phyloP scores from a whole-genome alignment of 2,113 vertebrate genomes.

The Oreotrochilus melanogaster region DNA sequence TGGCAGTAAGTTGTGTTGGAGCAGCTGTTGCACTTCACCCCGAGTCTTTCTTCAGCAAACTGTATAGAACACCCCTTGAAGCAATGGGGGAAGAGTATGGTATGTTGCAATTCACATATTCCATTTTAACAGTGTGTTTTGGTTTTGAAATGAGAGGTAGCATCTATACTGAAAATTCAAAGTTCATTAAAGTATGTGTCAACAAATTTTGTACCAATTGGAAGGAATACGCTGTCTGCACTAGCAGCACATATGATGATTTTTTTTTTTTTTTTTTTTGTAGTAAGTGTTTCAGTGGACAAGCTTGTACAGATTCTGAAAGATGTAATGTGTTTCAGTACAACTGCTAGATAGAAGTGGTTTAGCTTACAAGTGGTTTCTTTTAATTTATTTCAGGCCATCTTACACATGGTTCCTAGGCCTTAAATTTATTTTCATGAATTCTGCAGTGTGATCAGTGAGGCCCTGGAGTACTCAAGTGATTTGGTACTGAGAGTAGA shows the following conservation, averaged over 20 bases:
- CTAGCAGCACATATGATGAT: fast-evolving
- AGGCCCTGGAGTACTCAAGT: neutral
- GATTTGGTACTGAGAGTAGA: neutral
- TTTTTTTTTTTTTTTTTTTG: neutral
- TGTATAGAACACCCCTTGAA: conserved; percentile 88
- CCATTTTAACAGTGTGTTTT: neutral
- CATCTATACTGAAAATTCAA: neutral
- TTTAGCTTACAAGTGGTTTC: neutral
- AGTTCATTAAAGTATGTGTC: neutral
- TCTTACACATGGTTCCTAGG: neutral
- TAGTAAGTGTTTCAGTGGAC: neutral
- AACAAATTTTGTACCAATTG: neutral
- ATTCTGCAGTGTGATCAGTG: neutral
- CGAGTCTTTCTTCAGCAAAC: conserved; percentile 92
- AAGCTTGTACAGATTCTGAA: neutral
- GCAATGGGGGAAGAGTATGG: conserved; percentile 79
- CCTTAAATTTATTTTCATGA: neutral
- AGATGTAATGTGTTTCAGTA: neutral
- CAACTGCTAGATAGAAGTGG: neutral
- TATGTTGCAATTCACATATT: conserved; percentile 44
- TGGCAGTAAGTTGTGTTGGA: conserved; percentile 94
- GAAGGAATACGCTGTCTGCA: fast-evolving
- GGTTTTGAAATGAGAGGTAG: neutral
- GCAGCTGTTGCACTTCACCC: conserved; percentile 90
- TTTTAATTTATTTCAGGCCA: neutral